Evolutionary conservation across 2,888 invertebrate genomes (phyloP).

Genomic region (Eumerus sabulonum): DNA sequence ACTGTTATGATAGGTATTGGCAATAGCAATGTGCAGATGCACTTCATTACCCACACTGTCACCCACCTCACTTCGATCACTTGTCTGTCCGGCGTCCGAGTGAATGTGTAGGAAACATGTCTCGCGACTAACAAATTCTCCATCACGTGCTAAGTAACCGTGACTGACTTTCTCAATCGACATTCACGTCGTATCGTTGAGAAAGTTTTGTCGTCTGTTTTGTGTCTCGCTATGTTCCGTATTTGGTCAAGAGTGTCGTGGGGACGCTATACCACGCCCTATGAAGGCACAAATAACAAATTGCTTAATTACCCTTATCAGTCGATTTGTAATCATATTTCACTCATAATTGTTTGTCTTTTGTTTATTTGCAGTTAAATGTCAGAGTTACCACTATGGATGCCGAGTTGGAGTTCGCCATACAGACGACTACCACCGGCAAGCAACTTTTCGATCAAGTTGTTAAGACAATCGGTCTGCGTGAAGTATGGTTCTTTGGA

Average conservation of each 20-base stretch:
- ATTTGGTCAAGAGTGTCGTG: conserved; percentile 21
- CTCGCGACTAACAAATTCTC: conserved; percentile 33
- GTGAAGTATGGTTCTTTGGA: conserved; percentile 99
- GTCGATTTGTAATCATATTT: no score
- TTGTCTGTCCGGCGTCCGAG: no score
- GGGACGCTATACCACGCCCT: no score
- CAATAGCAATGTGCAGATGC: conserved; percentile 28
- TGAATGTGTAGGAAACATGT: conserved; percentile 43
- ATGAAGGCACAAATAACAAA: no score
- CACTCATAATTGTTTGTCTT: neutral
- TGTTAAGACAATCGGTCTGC: conserved; percentile 98
- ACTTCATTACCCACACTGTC: conserved; percentile 47
- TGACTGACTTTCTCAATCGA: conserved; percentile 69
- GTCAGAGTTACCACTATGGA: conserved; percentile 99
- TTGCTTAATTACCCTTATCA: no score
- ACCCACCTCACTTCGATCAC: neutral
- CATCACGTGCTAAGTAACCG: conserved; percentile 72
- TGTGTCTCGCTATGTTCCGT: no score
- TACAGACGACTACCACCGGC: conserved; percentile 99
- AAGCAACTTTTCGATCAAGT: conserved; percentile 99
- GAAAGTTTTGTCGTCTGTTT: conserved; percentile 51
- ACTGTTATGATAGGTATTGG: conserved; percentile 23
- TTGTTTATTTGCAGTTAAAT: conserved; percentile 88
- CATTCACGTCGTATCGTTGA: conserved; percentile 19
- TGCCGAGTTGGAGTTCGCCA: conserved; percentile 99